Evolutionary conservation across 2,113 vertebrate genomes (phyloP), one percentile per base, ranked within the genome.

Genomic region (Seriola dumerili): DNA sequence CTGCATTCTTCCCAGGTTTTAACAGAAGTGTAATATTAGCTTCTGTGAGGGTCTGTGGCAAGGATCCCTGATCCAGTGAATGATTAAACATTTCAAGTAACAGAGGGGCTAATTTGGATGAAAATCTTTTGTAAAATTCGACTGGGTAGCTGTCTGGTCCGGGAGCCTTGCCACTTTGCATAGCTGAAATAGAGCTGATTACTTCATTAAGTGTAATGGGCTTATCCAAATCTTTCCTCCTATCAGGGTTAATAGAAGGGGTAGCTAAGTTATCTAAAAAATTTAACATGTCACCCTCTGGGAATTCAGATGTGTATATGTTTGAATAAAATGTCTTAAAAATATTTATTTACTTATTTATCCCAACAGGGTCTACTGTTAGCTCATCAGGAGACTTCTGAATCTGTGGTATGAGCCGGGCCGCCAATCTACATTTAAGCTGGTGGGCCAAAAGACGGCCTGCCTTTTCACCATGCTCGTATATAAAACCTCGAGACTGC

Each of bases 71-170:
- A 19, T 40, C 61, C 61, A 40, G 61, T 4, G 61, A 63, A 50
- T 50, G 48, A 50, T 4, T 50, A 50, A 50, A 50, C 48, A 50
- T 63, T 63, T 63, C 61, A 38, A 63, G 61, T 40, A 63, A 63
- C 14, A 19, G 17, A 21, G 34, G 61, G 14, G 34, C 62, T 42
- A 42, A 64, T 42, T 64, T 64, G 62, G 32, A 63, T 36, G 19
- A 11, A 42, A 42, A 40, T 40, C 3, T 64, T 40, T 64, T 64
- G 11, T 64, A 64, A 42, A 64, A 64, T 64, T 64, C 36, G 10
- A 64, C 3, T 64, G 36, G 36, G 4, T 40, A 42, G 17, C 62
- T 21, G 21, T 64, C 62, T 64, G 36, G 62, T 40, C 62, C 62
- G 5, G 62, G 62, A 34, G 62, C 34, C 34, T 36, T 34, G 34